Evolutionary conservation across 2,797 vertebrate species (phyloP).

Genomic region (Rhynchonycteris naso): DNA sequence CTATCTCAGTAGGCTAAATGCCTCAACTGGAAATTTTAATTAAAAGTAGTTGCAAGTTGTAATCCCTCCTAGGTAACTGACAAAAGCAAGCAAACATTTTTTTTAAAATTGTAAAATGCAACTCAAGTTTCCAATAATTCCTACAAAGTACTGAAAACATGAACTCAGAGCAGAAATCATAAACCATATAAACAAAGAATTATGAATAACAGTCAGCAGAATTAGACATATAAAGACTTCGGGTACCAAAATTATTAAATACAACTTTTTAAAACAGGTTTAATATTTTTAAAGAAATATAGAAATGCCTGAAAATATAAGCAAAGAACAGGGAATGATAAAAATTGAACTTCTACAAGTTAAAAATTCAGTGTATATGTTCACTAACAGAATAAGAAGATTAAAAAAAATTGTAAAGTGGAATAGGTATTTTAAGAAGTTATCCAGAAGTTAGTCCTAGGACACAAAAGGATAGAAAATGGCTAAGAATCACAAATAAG

Average conservation of each 20-base stretch:
- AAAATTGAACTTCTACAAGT: constrained; percentile 15
- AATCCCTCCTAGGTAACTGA: not conserved
- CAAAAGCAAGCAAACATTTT: not conserved
- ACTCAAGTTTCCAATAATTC: constrained; percentile 42
- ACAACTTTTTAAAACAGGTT: not conserved
- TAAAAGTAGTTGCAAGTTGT: constrained; percentile 36
- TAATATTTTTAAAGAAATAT: not conserved
- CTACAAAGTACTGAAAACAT: constrained; percentile 8
- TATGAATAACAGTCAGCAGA: not conserved
- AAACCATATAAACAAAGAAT: not conserved
- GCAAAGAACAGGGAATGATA: not conserved
- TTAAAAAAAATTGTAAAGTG: constrained; percentile 13
- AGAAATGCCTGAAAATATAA: constrained; percentile 28
- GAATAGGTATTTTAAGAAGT: not conserved
- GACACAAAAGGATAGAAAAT: not conserved
- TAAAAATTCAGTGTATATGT: not conserved
- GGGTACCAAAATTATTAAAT: not conserved
- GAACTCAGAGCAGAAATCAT: constrained; percentile 26
- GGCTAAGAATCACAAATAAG: not conserved
- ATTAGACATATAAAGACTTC: not conserved
- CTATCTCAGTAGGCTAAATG: constrained; percentile 3
- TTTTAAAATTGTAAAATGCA: not conserved
- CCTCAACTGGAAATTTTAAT: constrained; percentile 22
- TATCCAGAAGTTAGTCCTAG: constrained; percentile 2
- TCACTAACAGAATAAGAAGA: constrained; percentile 23